A percentile compares a stretch with the other conserved stretches of the same genome.
These are phyloP conservation scores for Chiloscyllium punctatum DNA, from an alignment of 2,797 vertebrate genomes.

Conservation along the genomic window DNA sequence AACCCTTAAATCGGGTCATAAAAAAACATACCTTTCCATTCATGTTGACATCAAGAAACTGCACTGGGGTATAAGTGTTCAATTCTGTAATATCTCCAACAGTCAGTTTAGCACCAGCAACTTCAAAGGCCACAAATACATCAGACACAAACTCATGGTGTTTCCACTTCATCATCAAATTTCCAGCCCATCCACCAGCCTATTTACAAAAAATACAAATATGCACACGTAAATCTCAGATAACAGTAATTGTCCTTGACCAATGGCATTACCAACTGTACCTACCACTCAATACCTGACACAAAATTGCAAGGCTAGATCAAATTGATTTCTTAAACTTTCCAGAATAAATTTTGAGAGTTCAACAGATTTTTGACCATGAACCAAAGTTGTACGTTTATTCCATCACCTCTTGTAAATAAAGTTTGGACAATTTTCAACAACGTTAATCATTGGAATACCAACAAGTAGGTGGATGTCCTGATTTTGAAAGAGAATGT, in stretches of 20 bases:
- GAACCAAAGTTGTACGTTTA: neutral
- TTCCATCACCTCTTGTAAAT: neutral
- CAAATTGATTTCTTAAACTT: neutral
- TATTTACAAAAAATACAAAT: neutral
- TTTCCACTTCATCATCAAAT: conserved; percentile 38
- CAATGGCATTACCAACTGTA: neutral
- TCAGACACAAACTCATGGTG: conserved; percentile 39
- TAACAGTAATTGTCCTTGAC: neutral
- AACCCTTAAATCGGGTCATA: neutral
- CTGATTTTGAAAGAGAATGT: neutral
- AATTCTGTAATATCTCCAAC: neutral
- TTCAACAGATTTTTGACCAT: neutral
- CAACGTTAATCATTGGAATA: neutral
- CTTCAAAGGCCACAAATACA: conserved; percentile 39
- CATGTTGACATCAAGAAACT: conserved; percentile 38
- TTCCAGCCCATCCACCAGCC: conserved; percentile 38
- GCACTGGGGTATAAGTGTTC: neutral
- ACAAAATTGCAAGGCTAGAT: neutral
- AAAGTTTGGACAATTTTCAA: neutral
- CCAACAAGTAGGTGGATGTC: neutral
- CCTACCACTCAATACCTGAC: neutral
- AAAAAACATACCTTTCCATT: conserved; percentile 34
- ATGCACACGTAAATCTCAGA: neutral
- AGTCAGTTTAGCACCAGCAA: conserved; percentile 28
- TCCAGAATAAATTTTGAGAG: neutral